These are phyloP conservation scores for Nycteola revayana DNA, from an alignment of 2,888 invertebrate species.

Conservation along the genomic window DNA sequence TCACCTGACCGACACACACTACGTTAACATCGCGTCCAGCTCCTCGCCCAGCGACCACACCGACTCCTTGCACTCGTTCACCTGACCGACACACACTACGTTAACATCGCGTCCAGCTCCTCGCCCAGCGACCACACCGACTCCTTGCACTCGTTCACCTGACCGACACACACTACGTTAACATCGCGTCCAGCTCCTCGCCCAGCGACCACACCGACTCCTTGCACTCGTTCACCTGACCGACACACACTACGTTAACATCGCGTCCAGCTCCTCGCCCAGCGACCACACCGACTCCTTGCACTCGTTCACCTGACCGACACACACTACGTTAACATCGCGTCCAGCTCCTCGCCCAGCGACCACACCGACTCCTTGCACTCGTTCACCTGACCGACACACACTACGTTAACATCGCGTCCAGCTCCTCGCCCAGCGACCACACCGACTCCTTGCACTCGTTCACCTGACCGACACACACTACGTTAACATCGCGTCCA, in stretches of 20 bases:
- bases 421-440: conserved; percentile 86
- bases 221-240: conserved; percentile 93
- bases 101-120: conserved; percentile 9
- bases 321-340: conserved; percentile 80
- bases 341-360: conserved; percentile 88
- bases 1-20: conserved; percentile 78
- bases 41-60: conserved; percentile 91
- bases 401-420: conserved; percentile 85
- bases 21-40: not conserved
- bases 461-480: conserved; percentile 82
- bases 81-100: conserved; percentile 61
- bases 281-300: conserved; percentile 91
- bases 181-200: not conserved
- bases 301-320: conserved; percentile 89
- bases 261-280: conserved; percentile 92
- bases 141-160: conserved; percentile 95
- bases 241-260: conserved; percentile 56
- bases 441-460: conserved; percentile 94
- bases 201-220: conserved; percentile 86
- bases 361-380: conserved; percentile 93
- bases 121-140: conserved; percentile 93
- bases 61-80: conserved; percentile 94
- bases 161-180: conserved; percentile 6
- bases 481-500: conserved; percentile 89
- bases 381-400: conserved; percentile 86